Evolutionary conservation across 1,140 invertebrate genomes (phyloP).

Genomic region (Listronotus oregonensis): DNA sequence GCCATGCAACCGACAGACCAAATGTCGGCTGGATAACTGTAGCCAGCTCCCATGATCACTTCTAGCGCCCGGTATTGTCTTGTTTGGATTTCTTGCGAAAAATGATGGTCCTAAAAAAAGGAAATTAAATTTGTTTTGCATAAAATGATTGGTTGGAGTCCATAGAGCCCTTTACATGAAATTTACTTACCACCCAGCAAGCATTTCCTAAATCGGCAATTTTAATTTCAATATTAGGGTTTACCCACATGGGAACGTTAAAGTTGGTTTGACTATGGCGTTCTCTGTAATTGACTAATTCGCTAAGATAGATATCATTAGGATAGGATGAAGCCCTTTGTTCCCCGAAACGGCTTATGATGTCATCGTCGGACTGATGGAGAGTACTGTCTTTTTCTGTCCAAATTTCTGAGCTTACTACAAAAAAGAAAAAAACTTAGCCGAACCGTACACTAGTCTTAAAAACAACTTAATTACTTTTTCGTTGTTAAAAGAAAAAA

Average conservation of each 20-base stretch:
- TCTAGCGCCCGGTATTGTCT: slow-evolving; percentile 96
- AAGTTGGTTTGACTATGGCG: slow-evolving; percentile 36
- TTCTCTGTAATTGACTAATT: slow-evolving; percentile 40
- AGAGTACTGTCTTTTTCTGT: slow-evolving; percentile 27
- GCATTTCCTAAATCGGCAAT: slow-evolving; percentile 99
- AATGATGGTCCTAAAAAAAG: slow-evolving; percentile 71
- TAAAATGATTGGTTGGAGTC: no score
- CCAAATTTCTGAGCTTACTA: slow-evolving; percentile 43
- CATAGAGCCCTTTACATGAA: neutral
- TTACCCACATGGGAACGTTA: slow-evolving; percentile 63
- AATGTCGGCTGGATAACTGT: slow-evolving; percentile 93
- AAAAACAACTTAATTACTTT: no score
- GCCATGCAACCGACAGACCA: slow-evolving; percentile 99
- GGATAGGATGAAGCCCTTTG: slow-evolving; percentile 42
- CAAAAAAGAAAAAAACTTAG: slow-evolving; percentile 17
- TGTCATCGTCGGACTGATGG: slow-evolving; percentile 33
- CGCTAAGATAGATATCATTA: slow-evolving; percentile 36
- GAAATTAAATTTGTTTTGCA: no score
- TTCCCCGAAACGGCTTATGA: slow-evolving; percentile 28
- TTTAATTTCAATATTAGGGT: slow-evolving; percentile 87
- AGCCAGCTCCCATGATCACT: slow-evolving; percentile 91
- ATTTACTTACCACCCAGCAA: slow-evolving; percentile 85
- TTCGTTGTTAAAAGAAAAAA: no score
- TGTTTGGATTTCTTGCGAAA: slow-evolving; percentile 92
- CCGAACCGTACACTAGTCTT: no score